Percentiles rank a stretch among this genome's conserved stretches.
phyloP scores from a whole-genome alignment of 2,888 invertebrate genomes.

The Scaptomyza reducta region DNA sequence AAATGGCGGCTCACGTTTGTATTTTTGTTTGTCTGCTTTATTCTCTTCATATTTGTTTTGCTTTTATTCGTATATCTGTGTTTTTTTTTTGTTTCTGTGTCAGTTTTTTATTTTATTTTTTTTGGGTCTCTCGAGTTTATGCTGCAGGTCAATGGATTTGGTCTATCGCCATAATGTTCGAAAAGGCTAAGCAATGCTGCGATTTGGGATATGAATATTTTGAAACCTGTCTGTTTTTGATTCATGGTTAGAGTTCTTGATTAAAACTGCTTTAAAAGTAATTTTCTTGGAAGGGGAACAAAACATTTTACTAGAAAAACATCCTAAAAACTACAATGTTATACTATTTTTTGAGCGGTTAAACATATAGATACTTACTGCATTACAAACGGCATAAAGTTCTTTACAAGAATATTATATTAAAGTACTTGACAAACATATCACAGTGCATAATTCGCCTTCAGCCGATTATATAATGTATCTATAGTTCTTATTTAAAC shows the following conservation, averaged over 20 bases:
- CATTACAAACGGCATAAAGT: too few species aligned
- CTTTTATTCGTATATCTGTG: neutral
- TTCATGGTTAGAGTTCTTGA: neutral
- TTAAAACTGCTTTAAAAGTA: neutral
- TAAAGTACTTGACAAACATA: too few species aligned
- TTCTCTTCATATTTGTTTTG: constrained; percentile 14
- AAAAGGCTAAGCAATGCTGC: neutral
- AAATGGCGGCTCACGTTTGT: constrained; percentile 37
- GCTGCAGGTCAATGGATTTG: constrained; percentile 44
- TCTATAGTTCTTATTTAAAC: neutral
- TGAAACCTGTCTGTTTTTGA: neutral
- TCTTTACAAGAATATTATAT: too few species aligned
- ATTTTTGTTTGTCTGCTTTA: constrained; percentile 12
- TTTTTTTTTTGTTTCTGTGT: constrained; percentile 34
- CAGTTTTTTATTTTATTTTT: constrained; percentile 25
- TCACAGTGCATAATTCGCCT: too few species aligned
- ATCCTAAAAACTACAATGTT: too few species aligned
- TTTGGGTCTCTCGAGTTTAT: neutral
- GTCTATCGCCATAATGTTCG: constrained; percentile 16
- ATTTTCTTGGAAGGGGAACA: too few species aligned
- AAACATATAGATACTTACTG: too few species aligned
- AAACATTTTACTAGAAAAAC: too few species aligned
- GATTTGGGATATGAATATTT: neutral
- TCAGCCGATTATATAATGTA: too few species aligned
- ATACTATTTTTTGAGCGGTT: too few species aligned